Percentiles rank a stretch among this genome's conserved stretches.
Conservation (phyloP, 2,888 invertebrate genomes). For the Morpho deidamia region DNA sequence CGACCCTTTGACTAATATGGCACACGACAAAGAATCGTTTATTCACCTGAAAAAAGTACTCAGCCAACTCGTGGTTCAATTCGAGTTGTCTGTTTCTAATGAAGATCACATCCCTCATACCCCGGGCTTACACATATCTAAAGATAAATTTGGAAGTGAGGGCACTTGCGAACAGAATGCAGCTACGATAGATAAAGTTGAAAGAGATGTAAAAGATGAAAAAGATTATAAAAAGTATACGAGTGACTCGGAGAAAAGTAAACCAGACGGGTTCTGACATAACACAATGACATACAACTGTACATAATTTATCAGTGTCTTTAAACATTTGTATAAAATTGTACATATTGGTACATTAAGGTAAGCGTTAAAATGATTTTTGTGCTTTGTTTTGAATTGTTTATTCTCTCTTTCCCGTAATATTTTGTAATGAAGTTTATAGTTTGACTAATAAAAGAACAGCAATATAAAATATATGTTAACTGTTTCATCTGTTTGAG, state of each 20-base stretch:
- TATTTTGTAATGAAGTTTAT: not conserved
- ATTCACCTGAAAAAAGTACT: conserved; percentile 68
- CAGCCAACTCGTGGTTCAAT: conserved; percentile 56
- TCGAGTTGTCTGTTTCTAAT: conserved; percentile 49
- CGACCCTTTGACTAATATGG: conserved; percentile 34
- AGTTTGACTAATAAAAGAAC: not conserved
- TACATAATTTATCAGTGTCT: conserved; percentile 7
- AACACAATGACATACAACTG: conserved; percentile 5
- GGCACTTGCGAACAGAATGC: conserved; percentile 2
- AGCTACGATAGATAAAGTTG: conserved; percentile 1
- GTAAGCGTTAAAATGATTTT: conserved; percentile 7
- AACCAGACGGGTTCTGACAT: conserved; percentile 17
- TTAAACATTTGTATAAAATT: conserved; percentile 18
- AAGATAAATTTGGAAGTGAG: conserved; percentile 11
- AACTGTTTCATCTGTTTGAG: too few species aligned
- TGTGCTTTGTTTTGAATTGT: conserved; percentile 11
- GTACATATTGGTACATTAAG: conserved; percentile 20
- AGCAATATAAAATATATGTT: too few species aligned
- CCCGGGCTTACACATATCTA: conserved; percentile 8
- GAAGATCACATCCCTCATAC: conserved; percentile 33
- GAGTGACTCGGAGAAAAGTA: not conserved
- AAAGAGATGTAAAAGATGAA: conserved; percentile 7
- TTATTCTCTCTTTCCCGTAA: not conserved
- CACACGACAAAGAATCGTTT: conserved; percentile 46
- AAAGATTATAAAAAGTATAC: not conserved